Percentiles rank a stretch among this genome's conserved stretches.
These are phyloP conservation scores for human (Homo sapiens) DNA, from an alignment of 2,113 vertebrate genomes.

Conservation along the genomic window DNA sequence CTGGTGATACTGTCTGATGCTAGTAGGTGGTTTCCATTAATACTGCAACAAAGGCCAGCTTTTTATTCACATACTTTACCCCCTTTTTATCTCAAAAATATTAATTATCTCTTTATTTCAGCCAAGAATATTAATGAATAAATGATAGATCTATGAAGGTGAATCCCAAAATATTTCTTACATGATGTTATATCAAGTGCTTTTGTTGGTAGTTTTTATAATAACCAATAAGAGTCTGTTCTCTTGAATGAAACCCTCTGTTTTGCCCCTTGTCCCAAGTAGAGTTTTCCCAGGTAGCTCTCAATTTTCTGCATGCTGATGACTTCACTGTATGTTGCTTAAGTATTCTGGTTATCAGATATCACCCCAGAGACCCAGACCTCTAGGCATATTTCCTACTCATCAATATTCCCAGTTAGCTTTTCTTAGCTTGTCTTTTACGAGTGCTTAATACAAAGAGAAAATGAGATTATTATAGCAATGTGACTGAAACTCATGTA, in stretches of 20 bases:
- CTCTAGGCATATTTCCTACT: background rate
- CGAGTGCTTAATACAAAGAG: background rate
- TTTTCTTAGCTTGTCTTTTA: background rate
- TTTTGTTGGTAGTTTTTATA: background rate
- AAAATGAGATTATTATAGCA: background rate
- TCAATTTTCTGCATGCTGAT: background rate
- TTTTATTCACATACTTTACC: background rate
- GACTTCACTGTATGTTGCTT: rapidly evolving
- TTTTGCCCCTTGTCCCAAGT: background rate
- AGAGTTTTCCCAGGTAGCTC: background rate
- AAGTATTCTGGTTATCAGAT: background rate
- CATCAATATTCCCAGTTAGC: background rate
- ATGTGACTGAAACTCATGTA: background rate
- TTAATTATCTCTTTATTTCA: background rate
- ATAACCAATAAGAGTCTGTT: background rate
- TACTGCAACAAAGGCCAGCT: background rate
- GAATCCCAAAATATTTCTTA: background rate
- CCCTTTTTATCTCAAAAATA: background rate
- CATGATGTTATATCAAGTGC: background rate
- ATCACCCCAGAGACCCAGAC: background rate
- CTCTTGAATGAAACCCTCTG: background rate
- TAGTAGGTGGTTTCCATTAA: background rate
- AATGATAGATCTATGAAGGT: background rate
- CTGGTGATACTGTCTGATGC: background rate
- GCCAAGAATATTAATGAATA: background rate